Conservation (phyloP, 2,797 vertebrate genomes). For the Acropternis orthonyx region DNA sequence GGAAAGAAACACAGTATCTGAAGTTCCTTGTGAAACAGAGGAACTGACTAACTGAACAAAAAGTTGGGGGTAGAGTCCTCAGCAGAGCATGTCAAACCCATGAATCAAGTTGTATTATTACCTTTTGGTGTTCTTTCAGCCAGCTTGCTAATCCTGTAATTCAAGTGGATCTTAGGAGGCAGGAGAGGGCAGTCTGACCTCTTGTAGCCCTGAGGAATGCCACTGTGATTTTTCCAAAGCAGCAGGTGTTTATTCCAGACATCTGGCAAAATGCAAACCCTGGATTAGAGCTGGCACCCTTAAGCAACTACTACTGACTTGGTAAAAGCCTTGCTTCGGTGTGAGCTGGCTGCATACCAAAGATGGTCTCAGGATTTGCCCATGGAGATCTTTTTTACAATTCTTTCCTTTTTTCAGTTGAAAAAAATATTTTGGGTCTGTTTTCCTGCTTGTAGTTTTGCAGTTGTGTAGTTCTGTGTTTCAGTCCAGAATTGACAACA, state of each 20-base stretch:
- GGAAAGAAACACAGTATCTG: background rate
- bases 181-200: background rate
- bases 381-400: background rate
- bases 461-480: background rate
- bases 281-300: background rate
- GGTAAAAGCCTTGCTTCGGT: background rate
- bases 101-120: constrained; percentile 26
- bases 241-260: constrained; percentile 34
- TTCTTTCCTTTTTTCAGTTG: background rate
- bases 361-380: background rate
- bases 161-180: background rate
- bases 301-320: background rate
- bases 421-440: background rate
- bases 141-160: background rate
- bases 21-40: background rate
- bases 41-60: constrained; percentile 25
- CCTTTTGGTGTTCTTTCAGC: background rate
- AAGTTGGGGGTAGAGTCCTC: background rate
- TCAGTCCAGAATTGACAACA: background rate
- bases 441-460: background rate
- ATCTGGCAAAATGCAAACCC: background rate
- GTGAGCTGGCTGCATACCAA: background rate
- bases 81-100: background rate
- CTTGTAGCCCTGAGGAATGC: background rate
- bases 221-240: background rate